phyloP scores from a whole-genome alignment of 2,113 vertebrate species.

The Lagopus muta region DNA sequence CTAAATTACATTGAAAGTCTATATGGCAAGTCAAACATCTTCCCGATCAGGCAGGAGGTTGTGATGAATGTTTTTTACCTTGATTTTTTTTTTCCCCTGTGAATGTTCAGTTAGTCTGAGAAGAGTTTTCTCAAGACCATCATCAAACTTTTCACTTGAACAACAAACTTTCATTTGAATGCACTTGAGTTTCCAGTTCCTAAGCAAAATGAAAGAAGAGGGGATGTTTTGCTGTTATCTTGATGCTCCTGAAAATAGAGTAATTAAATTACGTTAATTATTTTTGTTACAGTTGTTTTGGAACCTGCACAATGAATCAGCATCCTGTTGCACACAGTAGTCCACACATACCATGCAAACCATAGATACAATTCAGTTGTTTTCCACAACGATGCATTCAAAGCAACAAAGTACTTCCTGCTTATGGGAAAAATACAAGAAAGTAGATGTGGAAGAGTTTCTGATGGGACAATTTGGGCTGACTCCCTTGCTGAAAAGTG shows the following conservation, averaged over 20 bases:
- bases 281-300: neutral
- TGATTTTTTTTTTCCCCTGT: accelerated
- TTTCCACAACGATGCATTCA: neutral
- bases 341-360: neutral
- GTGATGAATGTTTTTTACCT: neutral
- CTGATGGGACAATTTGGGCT: neutral
- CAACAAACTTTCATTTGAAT: neutral
- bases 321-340: neutral
- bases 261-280: neutral
- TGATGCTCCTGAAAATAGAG: neutral
- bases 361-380: neutral
- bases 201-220: neutral
- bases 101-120: neutral
- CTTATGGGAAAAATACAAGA: neutral
- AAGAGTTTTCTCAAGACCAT: neutral
- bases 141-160: neutral
- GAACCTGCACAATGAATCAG: neutral
- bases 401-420: neutral
- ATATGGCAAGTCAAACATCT: neutral
- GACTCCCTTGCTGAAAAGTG: neutral
- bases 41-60: neutral
- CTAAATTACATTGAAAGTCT: neutral
- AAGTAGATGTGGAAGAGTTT: neutral
- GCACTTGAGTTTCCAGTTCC: neutral
- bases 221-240: neutral